Evolutionary conservation across 1,140 invertebrate species (phyloP).

Genomic region (Propsilocerus akamusi): DNA sequence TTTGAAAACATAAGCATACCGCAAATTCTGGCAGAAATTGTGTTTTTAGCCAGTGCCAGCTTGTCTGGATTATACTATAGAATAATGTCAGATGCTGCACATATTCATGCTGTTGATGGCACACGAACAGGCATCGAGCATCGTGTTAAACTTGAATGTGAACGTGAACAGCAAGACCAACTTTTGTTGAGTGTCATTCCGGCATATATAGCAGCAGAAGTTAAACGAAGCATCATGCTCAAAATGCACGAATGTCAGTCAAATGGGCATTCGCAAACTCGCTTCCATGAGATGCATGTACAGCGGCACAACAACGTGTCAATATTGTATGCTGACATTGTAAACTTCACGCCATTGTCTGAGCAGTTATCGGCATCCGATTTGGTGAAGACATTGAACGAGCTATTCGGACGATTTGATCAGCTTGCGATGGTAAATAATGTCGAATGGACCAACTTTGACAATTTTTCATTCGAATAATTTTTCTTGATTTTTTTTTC

Average conservation of each 20-base stretch:
- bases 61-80: conserved; percentile 72
- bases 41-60: conserved; percentile 57
- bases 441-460: background rate
- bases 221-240: conserved; percentile 80
- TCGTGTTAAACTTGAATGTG: conserved; percentile 77
- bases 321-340: conserved; percentile 95
- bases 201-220: conserved; percentile 80
- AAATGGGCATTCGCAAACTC: conserved; percentile 40
- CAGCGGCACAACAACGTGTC: conserved; percentile 95
- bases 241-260: conserved; percentile 78
- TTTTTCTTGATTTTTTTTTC: background rate
- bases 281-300: conserved; percentile 94
- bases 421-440: conserved; percentile 74
- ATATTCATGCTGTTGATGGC: conserved; percentile 68
- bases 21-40: conserved; percentile 53
- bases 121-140: conserved; percentile 82
- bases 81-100: conserved; percentile 64
- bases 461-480: background rate
- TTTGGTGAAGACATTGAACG: conserved; percentile 86
- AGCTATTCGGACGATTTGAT: conserved; percentile 93
- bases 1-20: conserved; percentile 9
- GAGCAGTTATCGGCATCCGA: conserved; percentile 85
- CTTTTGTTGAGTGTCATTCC: conserved; percentile 82
- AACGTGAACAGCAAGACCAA: conserved; percentile 81
- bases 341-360: conserved; percentile 90